These are phyloP conservation scores for Biston stratarius DNA, from an alignment of 2,888 invertebrate genomes.

Conservation along the genomic window DNA sequence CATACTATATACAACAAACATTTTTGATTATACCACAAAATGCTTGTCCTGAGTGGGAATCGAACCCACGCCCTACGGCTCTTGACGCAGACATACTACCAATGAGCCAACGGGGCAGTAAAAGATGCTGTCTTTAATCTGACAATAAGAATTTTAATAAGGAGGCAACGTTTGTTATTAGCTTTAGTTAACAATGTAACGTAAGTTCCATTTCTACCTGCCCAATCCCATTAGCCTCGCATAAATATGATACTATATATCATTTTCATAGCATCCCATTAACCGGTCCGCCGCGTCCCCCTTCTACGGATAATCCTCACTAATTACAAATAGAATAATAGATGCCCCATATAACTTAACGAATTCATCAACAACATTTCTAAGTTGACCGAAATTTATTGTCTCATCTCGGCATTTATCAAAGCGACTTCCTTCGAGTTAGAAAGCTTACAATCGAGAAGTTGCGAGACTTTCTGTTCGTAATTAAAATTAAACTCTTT, in stretches of 20 bases:
- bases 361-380: slow-evolving; percentile 49
- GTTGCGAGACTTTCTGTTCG: slow-evolving; percentile 51
- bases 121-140: too few relatives aligned
- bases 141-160: too few relatives aligned
- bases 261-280: slow-evolving; percentile 25
- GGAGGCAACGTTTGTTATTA: too few relatives aligned
- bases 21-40: too few relatives aligned
- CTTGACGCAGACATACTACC: too few relatives aligned
- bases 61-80: too few relatives aligned
- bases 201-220: neutral
- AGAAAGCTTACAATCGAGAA: slow-evolving; percentile 46
- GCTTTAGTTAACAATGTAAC: neutral
- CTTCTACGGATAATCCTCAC: slow-evolving; percentile 26
- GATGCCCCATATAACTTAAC: slow-evolving; percentile 34
- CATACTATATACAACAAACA: too few relatives aligned
- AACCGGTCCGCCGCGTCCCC: slow-evolving; percentile 9
- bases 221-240: neutral
- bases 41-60: too few relatives aligned
- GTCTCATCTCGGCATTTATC: slow-evolving; percentile 47
- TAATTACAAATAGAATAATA: slow-evolving; percentile 39
- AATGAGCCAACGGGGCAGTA: too few relatives aligned
- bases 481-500: slow-evolving; percentile 58
- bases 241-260: slow-evolving; percentile 12
- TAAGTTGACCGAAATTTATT: slow-evolving; percentile 51
- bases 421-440: slow-evolving; percentile 41